phyloP scores from a whole-genome alignment of 2,888 invertebrate genomes.

The Oscheius sp. region DNA sequence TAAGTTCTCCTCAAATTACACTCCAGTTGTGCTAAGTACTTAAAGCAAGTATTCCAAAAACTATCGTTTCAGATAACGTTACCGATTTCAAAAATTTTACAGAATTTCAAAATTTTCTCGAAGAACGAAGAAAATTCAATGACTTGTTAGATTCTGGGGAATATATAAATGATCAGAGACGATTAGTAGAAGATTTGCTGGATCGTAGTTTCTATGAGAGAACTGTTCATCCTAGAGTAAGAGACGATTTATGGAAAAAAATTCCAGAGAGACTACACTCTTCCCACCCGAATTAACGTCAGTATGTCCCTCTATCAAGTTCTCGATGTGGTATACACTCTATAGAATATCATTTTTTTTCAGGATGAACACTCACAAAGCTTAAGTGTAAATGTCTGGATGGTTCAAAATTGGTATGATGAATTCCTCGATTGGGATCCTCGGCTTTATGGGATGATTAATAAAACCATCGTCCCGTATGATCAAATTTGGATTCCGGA shows the following conservation, averaged over 20 bases:
- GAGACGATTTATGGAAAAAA: background rate
- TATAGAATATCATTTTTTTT: too few species aligned
- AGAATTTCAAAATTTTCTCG: constrained; percentile 37
- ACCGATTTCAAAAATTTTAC: constrained; percentile 1
- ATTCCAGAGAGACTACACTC: constrained; percentile 44
- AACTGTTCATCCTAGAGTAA: constrained; percentile 64
- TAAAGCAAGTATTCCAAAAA: background rate
- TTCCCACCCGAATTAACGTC: constrained; percentile 71
- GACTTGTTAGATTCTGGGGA: constrained; percentile 38
- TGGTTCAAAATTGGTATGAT: constrained; percentile 73
- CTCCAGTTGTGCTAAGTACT: too few species aligned
- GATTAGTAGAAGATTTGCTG: constrained; percentile 64
- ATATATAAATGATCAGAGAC: constrained; percentile 48
- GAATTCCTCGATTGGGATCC: constrained; percentile 73
- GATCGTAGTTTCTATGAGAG: constrained; percentile 64
- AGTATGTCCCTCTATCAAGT: constrained; percentile 74
- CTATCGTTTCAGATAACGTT: background rate
- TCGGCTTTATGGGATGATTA: constrained; percentile 68
- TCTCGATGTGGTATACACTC: constrained; percentile 74
- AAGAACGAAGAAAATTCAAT: constrained; percentile 36
- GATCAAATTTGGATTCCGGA: constrained; percentile 70
- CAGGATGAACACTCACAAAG: constrained; percentile 67
- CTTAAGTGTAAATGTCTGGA: constrained; percentile 69
- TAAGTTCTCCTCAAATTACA: too few species aligned
- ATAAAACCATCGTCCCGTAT: constrained; percentile 69